A percentile compares a stretch with the other conserved stretches of the same genome.
Conservation (phyloP, 2,888 invertebrate species). For the Synergus japonicus region DNA sequence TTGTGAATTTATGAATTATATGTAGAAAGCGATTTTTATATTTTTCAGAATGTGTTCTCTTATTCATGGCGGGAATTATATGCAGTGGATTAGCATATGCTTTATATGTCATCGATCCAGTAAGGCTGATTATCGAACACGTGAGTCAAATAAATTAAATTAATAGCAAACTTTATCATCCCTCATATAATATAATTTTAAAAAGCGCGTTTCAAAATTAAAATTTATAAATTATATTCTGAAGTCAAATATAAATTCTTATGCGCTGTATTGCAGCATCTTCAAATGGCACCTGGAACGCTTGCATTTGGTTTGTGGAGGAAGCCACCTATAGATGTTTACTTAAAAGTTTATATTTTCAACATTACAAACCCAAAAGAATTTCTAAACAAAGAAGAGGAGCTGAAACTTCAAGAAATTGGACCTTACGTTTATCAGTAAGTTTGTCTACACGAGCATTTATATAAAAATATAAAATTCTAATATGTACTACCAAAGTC, state of each 20-base stretch:
- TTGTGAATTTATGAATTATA: neutral
- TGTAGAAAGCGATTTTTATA: constrained; percentile 37
- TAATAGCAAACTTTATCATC: neutral
- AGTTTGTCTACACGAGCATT: constrained; percentile 67
- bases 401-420: constrained; percentile 84
- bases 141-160: constrained; percentile 66
- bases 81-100: constrained; percentile 69
- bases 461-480: too few species aligned
- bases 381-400: constrained; percentile 83
- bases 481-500: neutral
- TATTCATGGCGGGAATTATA: constrained; percentile 71
- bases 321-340: constrained; percentile 83
- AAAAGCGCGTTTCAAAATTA: neutral
- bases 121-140: constrained; percentile 66
- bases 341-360: constrained; percentile 85
- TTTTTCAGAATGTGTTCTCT: constrained; percentile 74
- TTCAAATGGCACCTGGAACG: constrained; percentile 80
- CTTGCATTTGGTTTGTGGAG: constrained; percentile 82
- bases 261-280: constrained; percentile 75
- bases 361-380: constrained; percentile 88
- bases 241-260: constrained; percentile 20
- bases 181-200: too few species aligned
- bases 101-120: constrained; percentile 71
- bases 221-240: neutral
- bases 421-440: constrained; percentile 92